Evolutionary conservation across 35 echinoderm and acorn worm species (phyloP), one percentile per base, ranked within the genome.

Genomic region (Stichopus chloronotus): DNA sequence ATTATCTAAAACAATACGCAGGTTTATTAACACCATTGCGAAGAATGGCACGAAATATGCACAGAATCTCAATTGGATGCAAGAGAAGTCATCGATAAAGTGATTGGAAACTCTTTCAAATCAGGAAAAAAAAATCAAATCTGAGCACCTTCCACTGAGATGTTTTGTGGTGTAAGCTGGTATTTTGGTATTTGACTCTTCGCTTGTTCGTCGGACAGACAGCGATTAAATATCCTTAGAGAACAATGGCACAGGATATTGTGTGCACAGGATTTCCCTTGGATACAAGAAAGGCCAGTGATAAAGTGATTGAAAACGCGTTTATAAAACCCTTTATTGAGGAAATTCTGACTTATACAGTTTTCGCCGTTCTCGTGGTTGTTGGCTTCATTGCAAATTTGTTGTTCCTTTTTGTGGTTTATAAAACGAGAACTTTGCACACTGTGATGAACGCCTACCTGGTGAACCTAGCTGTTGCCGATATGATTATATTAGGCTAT

Each of bases 371-470:
- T 65, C 72, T 97, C 53, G 90, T 97, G 8, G 58, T 94, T 5
- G 17, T 97, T 12, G 96, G 96, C 6, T 71, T 97, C 24, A 76
- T 93, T 13, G 92, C 84, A 2, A 95, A 97, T 59, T 9, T 89
- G 14, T 76, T 83, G 10, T 97, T 97, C 56, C 77, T 97, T 10
- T 92, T 91, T 22, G 94, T 97, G 2, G 88, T 97, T 6, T 88
- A 83, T 57, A 94, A 94, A n/a, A 88, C 93, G 20, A 25, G 55
- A 55, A 91, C 60, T 8, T 93, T 97, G 94, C 91, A 80, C 16
- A 97, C 96, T 7, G 92, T 93, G 57, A 92, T 92, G 25, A 97
- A 97, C 72, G 55, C 79, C 6, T 97, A 95, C 72, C 90, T 97
- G 13, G 81, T 93, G 17, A 93, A 97, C 57, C 53, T 97, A 77